A percentile compares a stretch with the other conserved stretches of the same genome.
phyloP scores from a whole-genome alignment of 92 coral and sea anemone genomes.

The Palythoa grandis region DNA sequence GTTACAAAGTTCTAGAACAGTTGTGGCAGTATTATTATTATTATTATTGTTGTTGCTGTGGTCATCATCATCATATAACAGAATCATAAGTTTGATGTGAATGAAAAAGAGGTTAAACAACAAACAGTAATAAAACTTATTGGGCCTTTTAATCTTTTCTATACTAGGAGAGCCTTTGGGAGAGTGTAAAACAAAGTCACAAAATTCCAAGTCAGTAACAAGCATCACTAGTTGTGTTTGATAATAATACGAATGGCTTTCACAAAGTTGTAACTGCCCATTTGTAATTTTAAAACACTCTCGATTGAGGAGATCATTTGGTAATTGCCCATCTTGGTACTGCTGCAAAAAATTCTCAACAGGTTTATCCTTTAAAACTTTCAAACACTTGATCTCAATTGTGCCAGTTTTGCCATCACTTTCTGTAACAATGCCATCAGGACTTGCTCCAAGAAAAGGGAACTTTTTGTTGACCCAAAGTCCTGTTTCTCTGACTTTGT shows the following conservation, averaged over 20 bases:
- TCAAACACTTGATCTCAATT: not conserved
- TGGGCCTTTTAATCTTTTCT: slow-evolving; percentile 21
- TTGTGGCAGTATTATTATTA: not conserved
- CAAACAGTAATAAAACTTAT: too few species aligned
- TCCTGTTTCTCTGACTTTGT: slow-evolving; percentile 41
- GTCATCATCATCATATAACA: too few species aligned
- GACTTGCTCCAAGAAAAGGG: slow-evolving; percentile 56
- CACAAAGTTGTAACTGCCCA: not conserved
- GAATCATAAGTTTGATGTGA: too few species aligned
- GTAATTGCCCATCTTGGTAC: not conserved
- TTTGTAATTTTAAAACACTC: not conserved
- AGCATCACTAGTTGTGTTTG: slow-evolving; percentile 55
- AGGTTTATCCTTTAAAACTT: not conserved
- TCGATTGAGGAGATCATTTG: not conserved
- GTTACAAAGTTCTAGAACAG: too few species aligned
- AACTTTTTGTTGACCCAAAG: slow-evolving; percentile 49
- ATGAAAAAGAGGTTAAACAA: too few species aligned
- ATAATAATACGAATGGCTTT: slow-evolving; percentile 24
- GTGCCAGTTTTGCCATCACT: too few species aligned
- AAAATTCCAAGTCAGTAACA: slow-evolving; percentile 51
- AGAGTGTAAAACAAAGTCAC: slow-evolving; percentile 59
- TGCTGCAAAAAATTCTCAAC: not conserved
- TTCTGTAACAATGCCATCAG: slow-evolving; percentile 30
- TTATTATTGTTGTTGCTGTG: not conserved
- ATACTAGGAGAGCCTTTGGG: slow-evolving; percentile 51